These are phyloP conservation scores for Chaenogobius annularis DNA, from an alignment of 2,113 vertebrate genomes.

Conservation along the genomic window DNA sequence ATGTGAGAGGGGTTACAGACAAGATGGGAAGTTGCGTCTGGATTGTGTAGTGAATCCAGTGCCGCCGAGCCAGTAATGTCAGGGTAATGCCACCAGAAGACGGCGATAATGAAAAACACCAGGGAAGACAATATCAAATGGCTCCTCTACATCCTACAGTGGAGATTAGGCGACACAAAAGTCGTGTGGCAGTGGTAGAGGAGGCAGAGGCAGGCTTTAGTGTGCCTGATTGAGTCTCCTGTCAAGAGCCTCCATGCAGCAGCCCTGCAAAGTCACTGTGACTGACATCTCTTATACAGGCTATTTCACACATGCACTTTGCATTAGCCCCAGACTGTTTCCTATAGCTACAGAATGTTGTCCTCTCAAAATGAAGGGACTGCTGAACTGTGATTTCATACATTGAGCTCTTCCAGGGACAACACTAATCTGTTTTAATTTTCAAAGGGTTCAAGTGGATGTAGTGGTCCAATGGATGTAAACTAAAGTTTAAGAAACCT, in stretches of 20 bases:
- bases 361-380: constrained; percentile 19
- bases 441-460: neutral
- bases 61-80: constrained; percentile 89
- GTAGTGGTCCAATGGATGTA: neutral
- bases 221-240: constrained; percentile 75
- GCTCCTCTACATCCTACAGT: constrained; percentile 93
- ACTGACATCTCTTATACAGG: constrained; percentile 61
- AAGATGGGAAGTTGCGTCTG: constrained; percentile 87
- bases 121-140: constrained; percentile 98
- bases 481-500: neutral
- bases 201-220: constrained; percentile 71
- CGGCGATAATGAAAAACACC: constrained; percentile 98
- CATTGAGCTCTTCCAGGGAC: neutral
- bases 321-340: constrained; percentile 39
- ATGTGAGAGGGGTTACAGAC: constrained; percentile 62
- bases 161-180: constrained; percentile 74
- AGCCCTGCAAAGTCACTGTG: constrained; percentile 60
- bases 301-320: constrained; percentile 38
- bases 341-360: constrained; percentile 53
- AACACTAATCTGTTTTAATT: constrained; percentile 3
- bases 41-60: constrained; percentile 92
- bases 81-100: constrained; percentile 92
- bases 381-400: constrained; percentile 19
- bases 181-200: constrained; percentile 58
- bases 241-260: constrained; percentile 63